These are phyloP conservation scores for Megaceryle torquata DNA, from an alignment of 2,113 vertebrate genomes.

Conservation along the genomic window DNA sequence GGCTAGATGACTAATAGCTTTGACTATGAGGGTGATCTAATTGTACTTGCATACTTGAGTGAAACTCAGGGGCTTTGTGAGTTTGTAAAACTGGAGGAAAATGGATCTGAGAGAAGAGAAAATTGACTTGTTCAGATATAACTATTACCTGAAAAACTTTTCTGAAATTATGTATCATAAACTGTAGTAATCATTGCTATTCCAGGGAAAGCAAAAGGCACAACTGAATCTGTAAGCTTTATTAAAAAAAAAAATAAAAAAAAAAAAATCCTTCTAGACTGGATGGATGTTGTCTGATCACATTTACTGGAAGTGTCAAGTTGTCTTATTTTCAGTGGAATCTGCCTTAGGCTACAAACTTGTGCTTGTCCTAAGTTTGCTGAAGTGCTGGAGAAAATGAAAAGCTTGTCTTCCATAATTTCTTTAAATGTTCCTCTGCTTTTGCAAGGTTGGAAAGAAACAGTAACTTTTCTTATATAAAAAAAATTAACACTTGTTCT, in stretches of 20 bases:
- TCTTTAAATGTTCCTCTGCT: not conserved
- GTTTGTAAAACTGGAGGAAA: not conserved
- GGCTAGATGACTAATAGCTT: not conserved
- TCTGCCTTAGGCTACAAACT: constrained; percentile 2
- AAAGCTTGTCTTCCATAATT: not conserved
- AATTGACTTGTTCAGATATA: not conserved
- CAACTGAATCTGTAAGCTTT: not conserved
- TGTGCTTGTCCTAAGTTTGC: constrained; percentile 4
- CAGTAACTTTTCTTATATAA: not conserved
- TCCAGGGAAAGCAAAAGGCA: not conserved
- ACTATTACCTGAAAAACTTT: not conserved
- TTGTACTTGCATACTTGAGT: not conserved
- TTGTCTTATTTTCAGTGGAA: constrained; percentile 19
- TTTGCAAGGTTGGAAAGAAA: not conserved
- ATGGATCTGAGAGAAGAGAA: not conserved
- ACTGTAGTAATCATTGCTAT: not conserved
- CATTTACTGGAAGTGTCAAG: constrained; percentile 2
- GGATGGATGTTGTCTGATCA: not conserved
- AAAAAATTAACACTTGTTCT: not conserved
- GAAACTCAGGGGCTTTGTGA: not conserved
- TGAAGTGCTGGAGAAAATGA: not conserved
- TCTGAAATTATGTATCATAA: not conserved
- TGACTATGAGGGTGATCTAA: not conserved
- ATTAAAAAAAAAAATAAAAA: not conserved
- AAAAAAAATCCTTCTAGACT: not conserved